Conservation (phyloP, 64 coral and sea anemone genomes). For the Montipora cactus region DNA sequence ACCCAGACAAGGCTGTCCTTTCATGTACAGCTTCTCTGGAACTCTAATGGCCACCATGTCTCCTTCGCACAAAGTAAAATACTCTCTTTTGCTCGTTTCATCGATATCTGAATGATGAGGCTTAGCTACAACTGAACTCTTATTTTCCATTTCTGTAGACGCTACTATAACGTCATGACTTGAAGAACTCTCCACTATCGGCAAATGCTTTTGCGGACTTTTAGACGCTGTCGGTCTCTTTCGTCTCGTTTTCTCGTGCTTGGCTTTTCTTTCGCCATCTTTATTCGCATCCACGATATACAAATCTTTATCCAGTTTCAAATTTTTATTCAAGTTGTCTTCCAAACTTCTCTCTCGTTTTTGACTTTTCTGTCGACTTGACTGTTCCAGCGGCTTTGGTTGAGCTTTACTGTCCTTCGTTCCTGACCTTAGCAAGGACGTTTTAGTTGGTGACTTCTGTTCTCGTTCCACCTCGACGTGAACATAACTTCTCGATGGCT, state of each 20-base stretch:
- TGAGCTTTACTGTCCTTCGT: background rate
- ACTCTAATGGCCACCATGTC: slow-evolving; percentile 95
- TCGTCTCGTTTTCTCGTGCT: background rate
- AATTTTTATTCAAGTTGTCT: background rate
- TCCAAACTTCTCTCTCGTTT: background rate
- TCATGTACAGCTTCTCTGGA: slow-evolving; percentile 92
- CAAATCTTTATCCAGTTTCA: slow-evolving; percentile 19
- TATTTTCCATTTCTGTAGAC: background rate
- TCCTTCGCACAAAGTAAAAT: slow-evolving; percentile 64
- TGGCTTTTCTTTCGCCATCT: background rate
- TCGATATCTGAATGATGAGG: background rate
- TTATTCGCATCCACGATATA: slow-evolving; percentile 23
- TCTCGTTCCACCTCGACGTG: slow-evolving; percentile 30
- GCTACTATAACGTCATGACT: background rate
- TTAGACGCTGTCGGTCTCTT: slow-evolving; percentile 5
- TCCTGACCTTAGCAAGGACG: background rate
- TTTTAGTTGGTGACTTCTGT: slow-evolving; percentile 64
- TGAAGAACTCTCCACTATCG: background rate
- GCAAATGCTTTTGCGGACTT: slow-evolving; percentile 22
- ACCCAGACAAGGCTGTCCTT: slow-evolving; percentile 95
- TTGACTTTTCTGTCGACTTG: background rate
- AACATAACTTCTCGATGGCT: slow-evolving; percentile 28
- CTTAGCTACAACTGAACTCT: background rate
- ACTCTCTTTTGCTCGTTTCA: background rate
- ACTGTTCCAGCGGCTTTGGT: background rate